Base-by-base conservation (phyloP, 2,888 invertebrate species). In the Helleia helle region DNA sequence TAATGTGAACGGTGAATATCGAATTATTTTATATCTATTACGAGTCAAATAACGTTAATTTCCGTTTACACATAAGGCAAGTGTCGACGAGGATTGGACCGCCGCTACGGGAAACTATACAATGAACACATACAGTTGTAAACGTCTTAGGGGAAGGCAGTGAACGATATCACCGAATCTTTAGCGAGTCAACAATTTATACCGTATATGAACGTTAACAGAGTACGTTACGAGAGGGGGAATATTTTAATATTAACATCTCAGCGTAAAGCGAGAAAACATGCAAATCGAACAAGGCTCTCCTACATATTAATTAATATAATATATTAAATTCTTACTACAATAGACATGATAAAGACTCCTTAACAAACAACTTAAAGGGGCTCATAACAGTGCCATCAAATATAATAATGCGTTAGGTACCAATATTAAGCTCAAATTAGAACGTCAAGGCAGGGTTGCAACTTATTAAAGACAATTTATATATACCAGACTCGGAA, bases 261-360 rank as follows among this genome's bases (percentile, higher is more conserved):
- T 64, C 65, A 58, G 71, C 62, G 59, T 71, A 72, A 73, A 79
- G 69, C 71, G 54, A 57, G 62, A 60, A 67, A 72, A 76, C 66
- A 71, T 70, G 67, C 71, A 63, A 70, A 67, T 72, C 66, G 74
- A 76, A 79, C 74, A 68, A 79, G 73, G 76, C 77, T 73, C 64
- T 55, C 57, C 71, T 76, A 80, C 65, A 47, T 51, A 69, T 71
- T 66, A 65, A 72, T 71, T 73, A 71, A 71, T 71, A 47, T 67
- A 51, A 75, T 75, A 79, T 80, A 76, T 75, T 77, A 80, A 79
- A 80, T 73, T 80, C 80, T 81, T 80, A 83, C 71, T 72, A 79
- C 75, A 81, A 76, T 80, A 81, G 77, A 80, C 76, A 73, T 69
- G 80, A 80, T 80, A 81, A 77, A 81, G 75, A 77, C 67, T 76